Evolutionary conservation across 2,113 vertebrate genomes (phyloP).

Genomic region (Limanda limanda): DNA sequence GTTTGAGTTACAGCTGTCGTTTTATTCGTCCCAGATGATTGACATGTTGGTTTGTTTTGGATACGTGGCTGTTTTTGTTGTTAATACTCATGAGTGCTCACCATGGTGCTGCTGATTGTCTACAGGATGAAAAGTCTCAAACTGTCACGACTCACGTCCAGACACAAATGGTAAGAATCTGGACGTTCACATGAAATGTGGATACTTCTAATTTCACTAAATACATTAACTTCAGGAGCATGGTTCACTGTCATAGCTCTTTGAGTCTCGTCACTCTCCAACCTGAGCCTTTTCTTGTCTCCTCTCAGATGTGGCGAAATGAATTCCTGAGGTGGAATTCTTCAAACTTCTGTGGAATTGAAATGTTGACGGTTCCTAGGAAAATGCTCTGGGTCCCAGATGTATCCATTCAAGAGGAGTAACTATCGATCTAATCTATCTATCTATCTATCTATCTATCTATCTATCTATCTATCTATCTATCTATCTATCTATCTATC

Average conservation of each 20-base stretch:
- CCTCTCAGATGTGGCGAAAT: conserved; percentile 65
- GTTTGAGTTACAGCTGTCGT: no score
- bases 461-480: no score
- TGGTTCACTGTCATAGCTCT: not conserved
- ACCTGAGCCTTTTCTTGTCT: not conserved
- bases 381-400: conserved; percentile 72
- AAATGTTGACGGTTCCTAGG: conserved; percentile 32
- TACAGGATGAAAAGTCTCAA: conserved; percentile 72
- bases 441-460: not conserved
- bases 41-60: no score
- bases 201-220: no score
- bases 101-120: not conserved
- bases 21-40: no score
- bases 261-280: not conserved
- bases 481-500: no score
- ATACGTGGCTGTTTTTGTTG: not conserved
- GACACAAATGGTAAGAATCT: conserved; percentile 44
- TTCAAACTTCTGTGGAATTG: conserved; percentile 67
- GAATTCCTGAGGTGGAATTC: conserved; percentile 71
- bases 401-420: conserved; percentile 64
- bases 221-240: no score
- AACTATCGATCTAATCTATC: not conserved
- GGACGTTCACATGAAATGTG: no score
- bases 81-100: not conserved
- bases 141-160: conserved; percentile 55